Conservation (phyloP, 2,888 invertebrate genomes). For the Vandiemenella viatica region DNA sequence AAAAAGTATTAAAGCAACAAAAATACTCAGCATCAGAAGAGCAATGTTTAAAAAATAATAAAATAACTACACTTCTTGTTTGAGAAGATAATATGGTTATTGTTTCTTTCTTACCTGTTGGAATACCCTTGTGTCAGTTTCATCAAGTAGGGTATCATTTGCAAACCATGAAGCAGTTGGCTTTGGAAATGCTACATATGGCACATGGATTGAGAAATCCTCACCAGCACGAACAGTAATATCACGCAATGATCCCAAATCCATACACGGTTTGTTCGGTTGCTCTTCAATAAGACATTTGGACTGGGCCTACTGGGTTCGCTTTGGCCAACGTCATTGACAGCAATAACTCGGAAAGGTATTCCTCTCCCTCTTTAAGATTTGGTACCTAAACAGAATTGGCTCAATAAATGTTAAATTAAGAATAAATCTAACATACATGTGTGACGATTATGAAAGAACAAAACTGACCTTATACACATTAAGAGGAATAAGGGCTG, state of each 20-base stretch:
- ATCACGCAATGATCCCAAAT: slow-evolving; percentile 82
- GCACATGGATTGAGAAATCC: slow-evolving; percentile 92
- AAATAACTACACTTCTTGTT: too few relatives aligned
- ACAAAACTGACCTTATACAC: slow-evolving; percentile 44
- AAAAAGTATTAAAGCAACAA: neutral
- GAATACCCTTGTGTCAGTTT: slow-evolving; percentile 61
- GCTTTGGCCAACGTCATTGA: slow-evolving; percentile 74
- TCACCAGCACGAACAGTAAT: slow-evolving; percentile 95
- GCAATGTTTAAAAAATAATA: too few relatives aligned
- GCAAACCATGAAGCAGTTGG: slow-evolving; percentile 89
- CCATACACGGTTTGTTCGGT: slow-evolving; percentile 91
- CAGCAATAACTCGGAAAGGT: slow-evolving; percentile 88
- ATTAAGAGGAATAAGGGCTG: slow-evolving; percentile 56
- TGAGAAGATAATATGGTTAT: too few relatives aligned
- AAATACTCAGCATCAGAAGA: too few relatives aligned
- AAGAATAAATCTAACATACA: too few relatives aligned
- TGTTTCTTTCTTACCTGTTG: slow-evolving; percentile 43
- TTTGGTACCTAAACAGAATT: slow-evolving; percentile 45
- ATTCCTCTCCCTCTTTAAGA: slow-evolving; percentile 82
- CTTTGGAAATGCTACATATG: slow-evolving; percentile 89
- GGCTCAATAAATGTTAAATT: too few relatives aligned
- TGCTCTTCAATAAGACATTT: slow-evolving; percentile 76
- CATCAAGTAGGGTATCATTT: slow-evolving; percentile 67
- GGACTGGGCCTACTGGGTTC: slow-evolving; percentile 70
- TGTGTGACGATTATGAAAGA: too few relatives aligned